Conservation (phyloP, 2,888 invertebrate genomes). For the Alitta virens region DNA sequence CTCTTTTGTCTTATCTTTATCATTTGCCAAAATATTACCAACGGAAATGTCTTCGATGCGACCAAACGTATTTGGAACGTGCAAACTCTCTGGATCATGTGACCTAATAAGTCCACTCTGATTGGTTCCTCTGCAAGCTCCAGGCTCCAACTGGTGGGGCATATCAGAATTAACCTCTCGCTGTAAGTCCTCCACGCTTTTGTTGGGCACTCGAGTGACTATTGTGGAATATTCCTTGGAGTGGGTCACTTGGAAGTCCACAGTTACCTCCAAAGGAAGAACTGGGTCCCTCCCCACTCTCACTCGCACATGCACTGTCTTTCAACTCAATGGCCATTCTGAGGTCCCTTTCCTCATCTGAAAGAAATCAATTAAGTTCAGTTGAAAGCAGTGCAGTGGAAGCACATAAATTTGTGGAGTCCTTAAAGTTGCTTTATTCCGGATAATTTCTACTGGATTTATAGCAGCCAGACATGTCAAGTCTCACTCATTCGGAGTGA, state of each 20-base stretch:
- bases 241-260: not conserved
- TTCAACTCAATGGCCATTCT: conserved; percentile 62
- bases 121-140: conserved; percentile 30
- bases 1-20: conserved; percentile 47
- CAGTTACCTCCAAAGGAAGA: not conserved
- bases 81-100: conserved; percentile 3
- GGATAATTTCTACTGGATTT: too few relatives aligned
- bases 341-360: conserved; percentile 34
- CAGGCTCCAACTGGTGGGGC: conserved; percentile 19
- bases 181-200: conserved; percentile 37
- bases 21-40: conserved; percentile 46
- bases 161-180: not conserved
- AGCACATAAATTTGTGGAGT: too few relatives aligned
- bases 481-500: too few relatives aligned
- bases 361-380: too few relatives aligned
- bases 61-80: conserved; percentile 37
- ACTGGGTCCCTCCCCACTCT: not conserved
- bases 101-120: conserved; percentile 4
- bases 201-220: conserved; percentile 45
- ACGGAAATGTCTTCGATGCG: conserved; percentile 53
- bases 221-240: conserved; percentile 33
- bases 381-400: too few relatives aligned
- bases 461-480: too few relatives aligned
- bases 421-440: too few relatives aligned
- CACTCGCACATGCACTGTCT: conserved; percentile 37